Percentiles rank a stretch among this genome's conserved stretches.
Evolutionary conservation across 2,113 vertebrate species (phyloP).

Genomic region (Aphyosemion australe): DNA sequence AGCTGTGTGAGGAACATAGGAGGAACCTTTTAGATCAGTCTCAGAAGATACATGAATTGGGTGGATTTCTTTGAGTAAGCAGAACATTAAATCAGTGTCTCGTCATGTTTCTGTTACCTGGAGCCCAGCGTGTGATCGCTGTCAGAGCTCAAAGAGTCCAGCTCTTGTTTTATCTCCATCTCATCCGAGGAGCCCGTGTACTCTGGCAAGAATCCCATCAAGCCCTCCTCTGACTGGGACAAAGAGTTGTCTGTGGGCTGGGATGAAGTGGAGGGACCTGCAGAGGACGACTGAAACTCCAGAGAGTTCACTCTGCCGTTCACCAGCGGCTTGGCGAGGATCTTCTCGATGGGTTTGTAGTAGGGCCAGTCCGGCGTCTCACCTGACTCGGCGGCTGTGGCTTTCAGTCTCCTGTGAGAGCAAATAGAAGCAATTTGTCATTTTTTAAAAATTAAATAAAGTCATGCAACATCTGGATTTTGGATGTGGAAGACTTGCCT

Average conservation of each 20-base stretch:
- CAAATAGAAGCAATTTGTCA: not conserved
- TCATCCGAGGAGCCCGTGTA: conserved; percentile 95
- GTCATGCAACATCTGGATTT: conserved; percentile 35
- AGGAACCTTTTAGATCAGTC: not conserved
- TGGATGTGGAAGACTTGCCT: conserved; percentile 82
- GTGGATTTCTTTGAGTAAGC: not conserved
- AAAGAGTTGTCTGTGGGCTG: conserved; percentile 84
- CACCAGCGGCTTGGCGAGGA: conserved; percentile 90
- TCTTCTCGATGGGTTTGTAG: conserved; percentile 93
- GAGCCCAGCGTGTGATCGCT: conserved; percentile 74
- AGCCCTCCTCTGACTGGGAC: conserved; percentile 83
- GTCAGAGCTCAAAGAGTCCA: conserved; percentile 78
- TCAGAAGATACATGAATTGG: not conserved
- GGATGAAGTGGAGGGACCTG: conserved; percentile 85
- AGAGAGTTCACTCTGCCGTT: conserved; percentile 83
- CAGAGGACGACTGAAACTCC: conserved; percentile 78
- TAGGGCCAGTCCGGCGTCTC: conserved; percentile 93
- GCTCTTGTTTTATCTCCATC: conserved; percentile 86
- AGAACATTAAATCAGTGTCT: not conserved
- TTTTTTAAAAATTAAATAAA: not conserved
- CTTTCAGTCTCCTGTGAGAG: conserved; percentile 89
- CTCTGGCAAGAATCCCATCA: conserved; percentile 89
- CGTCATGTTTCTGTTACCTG: conserved; percentile 71
- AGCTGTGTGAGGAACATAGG: conserved; percentile 73
- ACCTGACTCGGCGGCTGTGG: conserved; percentile 83